A percentile compares a stretch with the other conserved stretches of the same genome.
Conservation (phyloP, 2,888 invertebrate genomes). For the Thecophora atra region DNA sequence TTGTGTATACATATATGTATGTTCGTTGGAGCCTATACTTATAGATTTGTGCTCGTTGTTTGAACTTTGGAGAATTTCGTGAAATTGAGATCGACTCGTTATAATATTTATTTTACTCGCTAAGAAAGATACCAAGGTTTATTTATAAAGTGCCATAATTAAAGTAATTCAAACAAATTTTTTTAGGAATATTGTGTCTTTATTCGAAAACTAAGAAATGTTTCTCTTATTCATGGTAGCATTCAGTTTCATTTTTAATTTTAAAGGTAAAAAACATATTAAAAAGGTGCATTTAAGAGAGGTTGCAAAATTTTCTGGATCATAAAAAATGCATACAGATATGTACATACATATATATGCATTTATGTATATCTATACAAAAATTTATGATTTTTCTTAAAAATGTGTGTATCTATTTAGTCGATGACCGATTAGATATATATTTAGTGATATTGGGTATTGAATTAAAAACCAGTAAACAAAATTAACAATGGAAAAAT, state of each 20-base stretch:
- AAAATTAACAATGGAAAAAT: no score
- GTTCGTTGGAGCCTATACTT: no score
- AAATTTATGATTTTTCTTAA: no score
- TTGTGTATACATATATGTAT: no score
- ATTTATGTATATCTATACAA: conserved; percentile 20
- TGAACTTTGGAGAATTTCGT: no score
- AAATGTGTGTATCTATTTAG: no score
- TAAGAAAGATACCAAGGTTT: no score
- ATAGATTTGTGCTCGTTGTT: no score
- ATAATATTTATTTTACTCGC: no score
- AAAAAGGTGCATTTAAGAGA: conserved; percentile 20
- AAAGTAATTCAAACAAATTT: conserved; percentile 42
- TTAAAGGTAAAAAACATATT: conserved; percentile 58
- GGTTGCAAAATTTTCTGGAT: conserved; percentile 39
- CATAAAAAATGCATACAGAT: conserved; percentile 43
- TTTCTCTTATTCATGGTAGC: conserved; percentile 60
- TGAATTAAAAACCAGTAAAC: neutral
- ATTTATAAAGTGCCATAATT: no score
- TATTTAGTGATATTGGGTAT: neutral
- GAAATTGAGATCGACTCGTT: no score
- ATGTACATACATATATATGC: conserved; percentile 34
- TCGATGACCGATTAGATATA: neutral
- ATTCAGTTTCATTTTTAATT: conserved; percentile 60
- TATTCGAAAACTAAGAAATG: conserved; percentile 54
- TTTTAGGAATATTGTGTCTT: conserved; percentile 37